A percentile compares a stretch with the other conserved stretches of the same genome.
These are phyloP conservation scores for Limnephilus rhombicus DNA, from an alignment of 2,888 invertebrate genomes.

Conservation along the genomic window DNA sequence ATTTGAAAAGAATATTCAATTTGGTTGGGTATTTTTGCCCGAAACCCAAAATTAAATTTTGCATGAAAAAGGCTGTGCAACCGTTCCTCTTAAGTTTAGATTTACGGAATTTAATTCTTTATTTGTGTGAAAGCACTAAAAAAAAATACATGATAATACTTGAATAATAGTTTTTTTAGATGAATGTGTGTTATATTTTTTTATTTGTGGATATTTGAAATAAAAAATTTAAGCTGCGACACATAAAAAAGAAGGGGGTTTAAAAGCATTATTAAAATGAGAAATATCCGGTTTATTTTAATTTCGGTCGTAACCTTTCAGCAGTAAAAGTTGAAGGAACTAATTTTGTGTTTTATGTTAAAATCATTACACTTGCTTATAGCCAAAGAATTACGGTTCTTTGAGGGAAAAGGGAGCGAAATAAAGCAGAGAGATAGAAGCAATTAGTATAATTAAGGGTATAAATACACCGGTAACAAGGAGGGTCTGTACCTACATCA, in stretches of 20 bases:
- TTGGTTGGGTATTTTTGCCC: no score
- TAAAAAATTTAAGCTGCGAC: not conserved
- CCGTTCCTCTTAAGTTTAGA: no score
- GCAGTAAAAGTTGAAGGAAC: not conserved
- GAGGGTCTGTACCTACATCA: slow-evolving; percentile 19
- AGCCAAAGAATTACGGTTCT: slow-evolving; percentile 29
- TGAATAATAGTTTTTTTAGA: no score
- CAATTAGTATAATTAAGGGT: slow-evolving; percentile 47
- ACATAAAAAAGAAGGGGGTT: not conserved
- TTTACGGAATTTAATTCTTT: no score
- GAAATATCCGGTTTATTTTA: not conserved
- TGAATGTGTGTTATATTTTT: no score
- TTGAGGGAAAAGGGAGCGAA: slow-evolving; percentile 30
- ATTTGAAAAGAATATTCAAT: no score
- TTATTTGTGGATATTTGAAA: not conserved
- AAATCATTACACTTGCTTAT: slow-evolving; percentile 24
- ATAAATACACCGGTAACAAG: slow-evolving; percentile 32
- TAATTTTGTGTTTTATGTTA: slow-evolving; percentile 10
- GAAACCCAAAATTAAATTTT: no score
- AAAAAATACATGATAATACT: no score
- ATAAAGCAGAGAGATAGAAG: slow-evolving; percentile 36
- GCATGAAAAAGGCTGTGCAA: no score
- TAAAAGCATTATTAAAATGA: not conserved
- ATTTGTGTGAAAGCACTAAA: no score
- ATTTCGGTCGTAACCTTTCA: not conserved